These are phyloP conservation scores for Laticauda colubrina DNA, from an alignment of 2,113 vertebrate species.

Conservation along the genomic window DNA sequence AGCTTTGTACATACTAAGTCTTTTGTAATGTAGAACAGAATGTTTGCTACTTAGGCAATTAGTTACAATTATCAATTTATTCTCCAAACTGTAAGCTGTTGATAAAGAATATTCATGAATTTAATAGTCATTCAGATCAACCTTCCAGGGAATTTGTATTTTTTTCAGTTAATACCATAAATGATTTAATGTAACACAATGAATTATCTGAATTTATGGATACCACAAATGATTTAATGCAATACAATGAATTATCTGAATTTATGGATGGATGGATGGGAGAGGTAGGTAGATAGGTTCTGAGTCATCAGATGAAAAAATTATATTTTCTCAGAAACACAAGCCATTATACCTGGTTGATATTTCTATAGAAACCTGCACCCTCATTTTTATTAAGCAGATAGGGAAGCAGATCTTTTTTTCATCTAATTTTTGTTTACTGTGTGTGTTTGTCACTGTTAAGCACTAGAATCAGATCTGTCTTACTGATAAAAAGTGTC, in stretches of 20 bases:
- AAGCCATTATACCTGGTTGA: not conserved
- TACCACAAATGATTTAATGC: not conserved
- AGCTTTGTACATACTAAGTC: not conserved
- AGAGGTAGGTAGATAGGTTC: not conserved
- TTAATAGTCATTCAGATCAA: not conserved
- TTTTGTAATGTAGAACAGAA: not conserved
- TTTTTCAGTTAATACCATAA: not conserved
- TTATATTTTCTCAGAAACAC: not conserved
- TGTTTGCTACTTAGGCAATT: not conserved
- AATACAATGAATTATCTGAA: not conserved
- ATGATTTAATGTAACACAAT: not conserved
- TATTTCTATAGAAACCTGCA: not conserved
- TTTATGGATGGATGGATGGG: not conserved
- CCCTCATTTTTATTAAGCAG: not conserved
- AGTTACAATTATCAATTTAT: not conserved
- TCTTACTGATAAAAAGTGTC: not conserved
- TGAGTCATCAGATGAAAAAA: not conserved
- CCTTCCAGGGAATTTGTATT: not conserved
- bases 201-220: not conserved
- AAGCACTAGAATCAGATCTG: not conserved
- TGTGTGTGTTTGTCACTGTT: not conserved
- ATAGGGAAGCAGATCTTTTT: not conserved
- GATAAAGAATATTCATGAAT: not conserved
- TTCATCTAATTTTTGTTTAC: not conserved
- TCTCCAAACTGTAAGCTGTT: not conserved